Percentiles rank a stretch among this genome's conserved stretches.
phyloP scores from a whole-genome alignment of 2,888 invertebrate genomes.

The Papilio elwesi region DNA sequence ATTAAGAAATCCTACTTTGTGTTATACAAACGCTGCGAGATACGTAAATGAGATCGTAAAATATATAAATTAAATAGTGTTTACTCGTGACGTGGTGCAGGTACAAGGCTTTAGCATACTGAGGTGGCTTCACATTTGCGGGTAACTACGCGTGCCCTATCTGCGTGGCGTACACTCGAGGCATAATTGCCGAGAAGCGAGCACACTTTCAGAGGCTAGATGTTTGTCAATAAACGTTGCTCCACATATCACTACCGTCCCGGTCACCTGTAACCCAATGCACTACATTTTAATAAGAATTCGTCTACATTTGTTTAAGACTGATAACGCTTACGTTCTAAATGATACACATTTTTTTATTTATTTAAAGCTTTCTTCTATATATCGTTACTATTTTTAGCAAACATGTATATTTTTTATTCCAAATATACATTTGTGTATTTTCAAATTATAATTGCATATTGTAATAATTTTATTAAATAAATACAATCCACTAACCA shows the following conservation, averaged over 20 bases:
- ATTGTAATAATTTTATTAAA: neutral
- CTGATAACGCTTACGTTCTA: neutral
- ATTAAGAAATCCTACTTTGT: too few species aligned
- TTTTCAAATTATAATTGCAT: too few species aligned
- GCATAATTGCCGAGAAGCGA: conserved; percentile 65
- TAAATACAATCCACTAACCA: neutral
- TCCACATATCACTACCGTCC: conserved; percentile 4
- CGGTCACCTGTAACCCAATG: conserved; percentile 9
- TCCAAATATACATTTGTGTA: neutral
- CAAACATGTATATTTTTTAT: neutral
- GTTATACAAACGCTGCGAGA: too few species aligned
- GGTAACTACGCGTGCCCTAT: conserved; percentile 75
- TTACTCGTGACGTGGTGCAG: conserved; percentile 35
- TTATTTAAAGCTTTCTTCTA: conserved; percentile 6
- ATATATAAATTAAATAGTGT: conserved; percentile 15
- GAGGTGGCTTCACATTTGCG: conserved; percentile 57
- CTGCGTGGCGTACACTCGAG: conserved; percentile 50
- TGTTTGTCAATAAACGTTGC: conserved; percentile 23
- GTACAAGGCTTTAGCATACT: conserved; percentile 29
- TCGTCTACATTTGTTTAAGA: neutral
- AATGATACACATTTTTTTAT: neutral
- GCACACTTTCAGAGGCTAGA: conserved; percentile 52
- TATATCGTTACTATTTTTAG: neutral
- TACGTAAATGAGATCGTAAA: neutral
- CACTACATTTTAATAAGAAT: conserved; percentile 2